A percentile compares a stretch with the other conserved stretches of the same genome.
These are phyloP conservation scores for Dicrurus megarhynchus DNA, from an alignment of 2,113 vertebrate species.

Conservation along the genomic window DNA sequence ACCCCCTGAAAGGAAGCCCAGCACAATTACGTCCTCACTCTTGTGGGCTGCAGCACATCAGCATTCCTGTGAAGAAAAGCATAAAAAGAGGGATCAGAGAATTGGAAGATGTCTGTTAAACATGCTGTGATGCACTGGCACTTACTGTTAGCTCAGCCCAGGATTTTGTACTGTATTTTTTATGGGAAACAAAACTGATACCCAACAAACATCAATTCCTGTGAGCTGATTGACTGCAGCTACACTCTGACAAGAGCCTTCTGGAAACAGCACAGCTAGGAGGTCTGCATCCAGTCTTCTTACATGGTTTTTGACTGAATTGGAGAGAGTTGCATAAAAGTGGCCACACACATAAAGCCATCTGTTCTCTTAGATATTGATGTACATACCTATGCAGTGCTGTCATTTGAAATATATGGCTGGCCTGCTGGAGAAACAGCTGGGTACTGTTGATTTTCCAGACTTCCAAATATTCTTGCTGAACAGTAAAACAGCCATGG, in stretches of 20 bases:
- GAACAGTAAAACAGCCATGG: conserved; percentile 3
- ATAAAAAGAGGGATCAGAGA: neutral
- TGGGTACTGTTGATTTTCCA: conserved; percentile 43
- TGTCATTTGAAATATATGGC: conserved; percentile 35
- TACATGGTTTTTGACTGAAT: neutral
- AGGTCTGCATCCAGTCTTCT: neutral
- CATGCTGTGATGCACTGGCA: neutral
- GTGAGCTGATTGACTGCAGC: neutral
- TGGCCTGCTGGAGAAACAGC: conserved; percentile 20
- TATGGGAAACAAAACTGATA: neutral
- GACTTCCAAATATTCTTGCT: conserved; percentile 16
- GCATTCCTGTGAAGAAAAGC: neutral
- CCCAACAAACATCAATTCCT: neutral
- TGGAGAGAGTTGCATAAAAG: neutral
- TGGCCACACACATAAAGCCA: conserved; percentile 35
- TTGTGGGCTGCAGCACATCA: neutral
- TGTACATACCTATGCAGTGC: conserved; percentile 7
- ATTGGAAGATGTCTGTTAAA: neutral
- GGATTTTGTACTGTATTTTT: neutral
- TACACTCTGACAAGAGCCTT: neutral
- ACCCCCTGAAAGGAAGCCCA: neutral
- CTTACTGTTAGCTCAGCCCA: neutral
- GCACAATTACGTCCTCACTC: neutral
- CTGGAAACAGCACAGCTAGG: neutral
- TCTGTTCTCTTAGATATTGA: neutral